Base-by-base conservation (phyloP, 1,140 invertebrate genomes). In the Bombus vancouverensis region DNA sequence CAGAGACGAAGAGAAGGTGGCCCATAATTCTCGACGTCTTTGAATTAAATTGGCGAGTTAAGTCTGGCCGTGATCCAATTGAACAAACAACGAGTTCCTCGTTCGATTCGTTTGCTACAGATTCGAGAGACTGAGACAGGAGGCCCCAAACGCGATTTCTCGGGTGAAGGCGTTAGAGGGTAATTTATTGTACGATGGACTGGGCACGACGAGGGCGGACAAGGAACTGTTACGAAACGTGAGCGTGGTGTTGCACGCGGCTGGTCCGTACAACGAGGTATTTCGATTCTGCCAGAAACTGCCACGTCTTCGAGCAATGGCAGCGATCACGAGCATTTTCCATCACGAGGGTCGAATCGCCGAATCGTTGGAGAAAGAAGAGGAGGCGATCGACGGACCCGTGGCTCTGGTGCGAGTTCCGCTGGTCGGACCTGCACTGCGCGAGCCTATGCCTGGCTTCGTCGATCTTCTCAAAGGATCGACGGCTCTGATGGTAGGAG, bases 371-470 rank as follows among this genome's bases (percentile, higher is more conserved):
- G 85, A 81, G 34, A 86, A 91, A n/a, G 91, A 91, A 42, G 57
- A 71, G 1, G 28, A 71, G 2, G 25, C 89, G 3, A 81, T 88
- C 3, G 80, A 89, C 1, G 65, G 93, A 44, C 92, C 92, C 1
- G 10, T 94, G 12, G 88, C 87, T 12, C 0, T 93, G 28, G 75
- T 94, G 18, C 88, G 91, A 53, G 28, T 93, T 4, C 89, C 93
- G 3, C 28, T 91, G 70, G 9, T 94, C 39, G 92, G 92, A 10
- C 92, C 93, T 1, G 90, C 93, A 34, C 68, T 86, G 53, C 86
- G 84, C 4, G 93, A 94, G 34, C 93, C 93, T 5, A 91, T 93
- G 86, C 93, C 93, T 12, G 93, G 93, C 28, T 93, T 87, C 62
- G 86, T 92, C 1, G 91, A 93, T 18, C 34, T 83, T 8, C 66